Percentiles rank a stretch among this genome's conserved stretches.
These are phyloP conservation scores for Diabrotica virgifera DNA, from an alignment of 1,140 invertebrate genomes.

Conservation along the genomic window DNA sequence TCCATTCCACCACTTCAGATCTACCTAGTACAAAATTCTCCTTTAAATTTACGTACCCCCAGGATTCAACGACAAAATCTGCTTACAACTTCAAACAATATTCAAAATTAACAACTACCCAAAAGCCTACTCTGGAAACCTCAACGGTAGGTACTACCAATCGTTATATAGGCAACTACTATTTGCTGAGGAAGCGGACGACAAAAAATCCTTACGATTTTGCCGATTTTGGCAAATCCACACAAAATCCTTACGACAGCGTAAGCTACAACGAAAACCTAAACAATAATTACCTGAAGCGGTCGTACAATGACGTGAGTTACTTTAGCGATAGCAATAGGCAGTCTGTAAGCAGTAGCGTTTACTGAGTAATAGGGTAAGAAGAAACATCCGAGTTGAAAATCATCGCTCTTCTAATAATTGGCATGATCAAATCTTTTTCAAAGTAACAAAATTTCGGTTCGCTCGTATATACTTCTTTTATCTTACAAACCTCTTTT, in stretches of 20 bases:
- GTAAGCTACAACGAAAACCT: conserved; percentile 42
- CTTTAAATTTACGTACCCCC: neutral
- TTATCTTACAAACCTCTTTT: no score
- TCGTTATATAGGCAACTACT: conserved; percentile 42
- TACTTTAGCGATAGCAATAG: conserved; percentile 43
- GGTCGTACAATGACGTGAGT: conserved; percentile 46
- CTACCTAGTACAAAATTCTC: neutral
- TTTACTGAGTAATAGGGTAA: conserved; percentile 24
- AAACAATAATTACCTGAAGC: conserved; percentile 51
- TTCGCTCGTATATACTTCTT: no score
- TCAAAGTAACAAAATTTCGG: no score
- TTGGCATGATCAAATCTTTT: no score
- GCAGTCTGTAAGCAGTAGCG: conserved; percentile 27
- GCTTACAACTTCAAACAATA: conserved; percentile 55
- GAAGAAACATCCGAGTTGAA: conserved; percentile 5
- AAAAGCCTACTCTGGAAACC: neutral
- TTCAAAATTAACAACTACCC: conserved; percentile 33
- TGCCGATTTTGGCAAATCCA: conserved; percentile 44
- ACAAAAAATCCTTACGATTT: conserved; percentile 51
- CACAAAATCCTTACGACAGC: conserved; percentile 30
- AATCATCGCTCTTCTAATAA: neutral
- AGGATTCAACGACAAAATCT: conserved; percentile 43
- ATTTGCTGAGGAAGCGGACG: conserved; percentile 39
- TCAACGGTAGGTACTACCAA: conserved; percentile 18
- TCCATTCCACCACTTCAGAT: no score